Conservation (phyloP, 1,140 invertebrate species). For the Neodiprion fabricii region DNA sequence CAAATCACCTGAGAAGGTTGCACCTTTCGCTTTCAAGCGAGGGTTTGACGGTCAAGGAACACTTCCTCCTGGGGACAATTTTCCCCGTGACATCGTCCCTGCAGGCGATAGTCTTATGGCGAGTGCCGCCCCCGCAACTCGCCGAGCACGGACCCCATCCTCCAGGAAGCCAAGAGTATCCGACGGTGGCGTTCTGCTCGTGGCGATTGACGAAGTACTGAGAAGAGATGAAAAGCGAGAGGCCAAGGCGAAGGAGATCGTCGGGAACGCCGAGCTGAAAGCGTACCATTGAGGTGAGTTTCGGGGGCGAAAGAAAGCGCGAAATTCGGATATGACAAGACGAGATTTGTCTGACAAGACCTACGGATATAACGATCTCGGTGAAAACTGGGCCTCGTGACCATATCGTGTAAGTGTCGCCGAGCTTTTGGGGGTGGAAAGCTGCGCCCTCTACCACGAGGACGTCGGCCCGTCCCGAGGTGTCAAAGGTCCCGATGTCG, state of each 20-base stretch:
- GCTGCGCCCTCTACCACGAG: conserved; percentile 61
- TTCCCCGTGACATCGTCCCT: conserved; percentile 58
- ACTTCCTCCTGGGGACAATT: conserved; percentile 60
- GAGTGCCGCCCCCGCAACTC: conserved; percentile 64
- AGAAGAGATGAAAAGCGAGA: conserved; percentile 43
- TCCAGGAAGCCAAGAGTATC: conserved; percentile 63
- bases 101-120: conserved; percentile 60
- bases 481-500: conserved; percentile 43
- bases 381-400: conserved; percentile 65
- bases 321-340: not conserved
- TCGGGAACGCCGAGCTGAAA: conserved; percentile 37
- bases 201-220: conserved; percentile 50
- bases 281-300: conserved; percentile 13
- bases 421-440: conserved; percentile 62
- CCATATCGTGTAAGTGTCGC: conserved; percentile 60
- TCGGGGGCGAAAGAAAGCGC: not conserved
- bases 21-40: conserved; percentile 54
- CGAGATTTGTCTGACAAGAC: conserved; percentile 21
- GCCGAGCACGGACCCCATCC: conserved; percentile 66
- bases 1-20: conserved; percentile 61
- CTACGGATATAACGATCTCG: conserved; percentile 68
- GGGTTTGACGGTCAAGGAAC: conserved; percentile 57
- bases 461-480: conserved; percentile 32
- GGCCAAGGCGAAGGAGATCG: conserved; percentile 34
- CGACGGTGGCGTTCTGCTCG: conserved; percentile 44